Evolutionary conservation across 2,797 vertebrate genomes (phyloP).

Genomic region (Phaenicophaeus curvirostris): DNA sequence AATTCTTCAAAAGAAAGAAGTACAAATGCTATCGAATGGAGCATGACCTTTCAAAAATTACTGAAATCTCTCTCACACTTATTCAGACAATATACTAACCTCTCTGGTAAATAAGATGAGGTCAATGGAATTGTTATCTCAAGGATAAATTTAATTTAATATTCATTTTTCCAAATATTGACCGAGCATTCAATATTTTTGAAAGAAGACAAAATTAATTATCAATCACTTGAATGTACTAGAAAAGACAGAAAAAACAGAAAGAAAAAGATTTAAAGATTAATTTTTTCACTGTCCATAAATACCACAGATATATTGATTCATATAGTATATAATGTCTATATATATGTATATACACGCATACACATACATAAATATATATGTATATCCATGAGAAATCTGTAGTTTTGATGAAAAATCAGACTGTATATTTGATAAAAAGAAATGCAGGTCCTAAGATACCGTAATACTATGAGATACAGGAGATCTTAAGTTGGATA

Average conservation of each 20-base stretch:
- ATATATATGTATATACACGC: background rate
- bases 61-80: background rate
- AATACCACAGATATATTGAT: background rate
- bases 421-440: background rate
- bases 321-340: background rate
- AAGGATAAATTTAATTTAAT: background rate
- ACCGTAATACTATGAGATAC: background rate
- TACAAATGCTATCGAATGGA: background rate
- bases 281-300: background rate
- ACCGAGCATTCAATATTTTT: background rate
- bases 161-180: background rate
- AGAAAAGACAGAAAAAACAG: background rate
- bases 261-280: background rate
- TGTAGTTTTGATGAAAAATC: background rate
- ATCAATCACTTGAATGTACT: background rate
- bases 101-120: background rate
- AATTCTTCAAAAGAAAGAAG: background rate
- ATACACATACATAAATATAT: background rate
- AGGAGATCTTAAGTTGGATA: background rate
- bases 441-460: background rate
- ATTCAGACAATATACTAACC: background rate
- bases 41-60: conserved; percentile 1
- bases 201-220: background rate
- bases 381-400: background rate
- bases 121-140: background rate